These are phyloP conservation scores for Paracyclopina nana DNA, from an alignment of 1,140 invertebrate genomes.

Conservation along the genomic window DNA sequence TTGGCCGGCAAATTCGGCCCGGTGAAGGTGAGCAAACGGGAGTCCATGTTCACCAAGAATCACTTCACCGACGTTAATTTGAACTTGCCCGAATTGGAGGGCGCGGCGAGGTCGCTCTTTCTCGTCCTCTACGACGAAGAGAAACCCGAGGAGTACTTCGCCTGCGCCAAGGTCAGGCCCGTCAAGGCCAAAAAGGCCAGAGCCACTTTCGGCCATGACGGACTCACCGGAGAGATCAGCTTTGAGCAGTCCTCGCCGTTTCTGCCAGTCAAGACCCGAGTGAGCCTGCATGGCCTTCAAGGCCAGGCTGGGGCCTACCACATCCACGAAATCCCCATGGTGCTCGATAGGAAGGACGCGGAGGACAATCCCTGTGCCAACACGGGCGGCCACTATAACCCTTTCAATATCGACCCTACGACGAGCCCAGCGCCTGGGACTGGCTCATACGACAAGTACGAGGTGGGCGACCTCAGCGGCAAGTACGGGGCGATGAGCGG, in stretches of 20 bases:
- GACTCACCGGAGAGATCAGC: conserved; percentile 54
- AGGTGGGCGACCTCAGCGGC: conserved; percentile 67
- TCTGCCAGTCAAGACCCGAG: conserved; percentile 55
- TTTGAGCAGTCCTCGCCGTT: conserved; percentile 62
- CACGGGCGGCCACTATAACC: conserved; percentile 31
- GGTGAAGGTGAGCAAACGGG: conserved; percentile 25
- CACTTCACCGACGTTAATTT: conserved; percentile 17
- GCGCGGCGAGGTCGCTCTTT: conserved; percentile 41
- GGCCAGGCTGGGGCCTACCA: conserved; percentile 29
- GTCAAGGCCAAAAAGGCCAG: conserved; percentile 29
- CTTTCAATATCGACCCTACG: conserved; percentile 26
- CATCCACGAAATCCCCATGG: conserved; percentile 31
- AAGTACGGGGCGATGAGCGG: conserved; percentile 39
- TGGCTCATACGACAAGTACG: conserved; percentile 68
- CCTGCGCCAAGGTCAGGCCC: conserved; percentile 52
- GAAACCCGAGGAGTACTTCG: conserved; percentile 52
- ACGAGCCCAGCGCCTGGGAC: conserved; percentile 25
- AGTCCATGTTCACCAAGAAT: conserved; percentile 20
- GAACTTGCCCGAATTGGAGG: conserved; percentile 38
- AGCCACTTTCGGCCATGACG: conserved; percentile 49
- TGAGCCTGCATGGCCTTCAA: conserved; percentile 41
- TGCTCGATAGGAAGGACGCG: conserved; percentile 24
- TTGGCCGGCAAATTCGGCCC: conserved; percentile 52
- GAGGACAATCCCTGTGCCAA: conserved; percentile 25
- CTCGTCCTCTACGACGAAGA: conserved; percentile 60